Percentiles rank a stretch among this genome's conserved stretches.
These are phyloP conservation scores for Hermatobates lingyangjiaoensis DNA, from an alignment of 1,140 invertebrate genomes.

Conservation along the genomic window DNA sequence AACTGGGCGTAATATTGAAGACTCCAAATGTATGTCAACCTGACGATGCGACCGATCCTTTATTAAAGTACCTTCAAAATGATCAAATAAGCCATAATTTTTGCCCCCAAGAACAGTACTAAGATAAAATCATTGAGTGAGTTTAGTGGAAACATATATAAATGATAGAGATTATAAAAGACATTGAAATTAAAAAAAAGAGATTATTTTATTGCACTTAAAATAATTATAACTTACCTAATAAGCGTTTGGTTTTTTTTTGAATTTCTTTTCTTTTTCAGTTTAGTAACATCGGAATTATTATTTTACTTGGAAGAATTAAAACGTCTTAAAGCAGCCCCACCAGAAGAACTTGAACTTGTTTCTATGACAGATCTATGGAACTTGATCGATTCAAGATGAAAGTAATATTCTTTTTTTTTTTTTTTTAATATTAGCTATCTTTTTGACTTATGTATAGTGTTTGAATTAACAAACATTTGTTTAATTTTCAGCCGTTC, in stretches of 20 bases:
- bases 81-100: too few relatives aligned
- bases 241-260: constrained; percentile 4
- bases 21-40: too few relatives aligned
- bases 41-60: too few relatives aligned
- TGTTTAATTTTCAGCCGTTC: too few relatives aligned
- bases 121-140: background rate
- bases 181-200: background rate
- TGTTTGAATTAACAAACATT: too few relatives aligned
- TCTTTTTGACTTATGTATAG: too few relatives aligned
- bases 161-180: background rate
- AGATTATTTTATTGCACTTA: background rate
- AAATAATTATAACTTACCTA: background rate
- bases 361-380: constrained; percentile 63
- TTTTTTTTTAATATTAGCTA: too few relatives aligned
- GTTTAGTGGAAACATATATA: background rate
- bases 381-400: too few relatives aligned
- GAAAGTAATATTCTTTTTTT: too few relatives aligned
- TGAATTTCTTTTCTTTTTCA: constrained; percentile 23
- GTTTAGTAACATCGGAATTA: constrained; percentile 81
- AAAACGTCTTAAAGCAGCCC: constrained; percentile 62
- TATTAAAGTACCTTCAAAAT: too few relatives aligned
- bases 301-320: constrained; percentile 89
- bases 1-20: too few relatives aligned
- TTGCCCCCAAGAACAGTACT: background rate
- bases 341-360: constrained; percentile 46